phyloP scores from a whole-genome alignment of 2,113 vertebrate genomes.

The Lepus timidus region DNA sequence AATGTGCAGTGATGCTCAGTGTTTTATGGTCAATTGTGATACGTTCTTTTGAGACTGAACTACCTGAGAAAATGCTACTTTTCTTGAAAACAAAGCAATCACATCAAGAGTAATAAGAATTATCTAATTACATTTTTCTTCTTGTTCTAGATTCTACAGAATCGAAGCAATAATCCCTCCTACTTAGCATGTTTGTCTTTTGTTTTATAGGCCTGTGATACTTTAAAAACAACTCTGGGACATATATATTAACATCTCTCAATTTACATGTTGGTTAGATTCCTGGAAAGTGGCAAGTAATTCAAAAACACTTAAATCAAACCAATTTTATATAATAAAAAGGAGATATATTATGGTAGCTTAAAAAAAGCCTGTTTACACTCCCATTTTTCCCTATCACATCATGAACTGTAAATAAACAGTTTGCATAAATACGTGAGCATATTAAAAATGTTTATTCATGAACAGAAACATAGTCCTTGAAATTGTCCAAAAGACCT shows the following conservation, averaged over 20 bases:
- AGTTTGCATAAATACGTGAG: slow-evolving; percentile 64
- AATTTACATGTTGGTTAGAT: slow-evolving; percentile 74
- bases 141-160: slow-evolving; percentile 45
- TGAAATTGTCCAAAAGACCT: slow-evolving; percentile 21
- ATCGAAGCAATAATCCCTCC: slow-evolving; percentile 36
- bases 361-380: slow-evolving; percentile 26
- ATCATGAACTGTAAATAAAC: slow-evolving; percentile 65
- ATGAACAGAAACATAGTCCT: slow-evolving; percentile 45
- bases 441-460: slow-evolving; percentile 66
- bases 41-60: slow-evolving; percentile 7
- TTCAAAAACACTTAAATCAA: slow-evolving; percentile 75
- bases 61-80: slow-evolving; percentile 44
- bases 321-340: slow-evolving; percentile 71
- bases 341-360: slow-evolving; percentile 10
- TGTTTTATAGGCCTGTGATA: slow-evolving; percentile 57
- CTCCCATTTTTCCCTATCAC: slow-evolving; percentile 25
- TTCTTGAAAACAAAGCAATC: slow-evolving; percentile 1
- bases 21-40: slow-evolving; percentile 9
- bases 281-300: slow-evolving; percentile 77
- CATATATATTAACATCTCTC: slow-evolving; percentile 76
- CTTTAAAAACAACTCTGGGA: slow-evolving; percentile 67
- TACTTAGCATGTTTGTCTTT: slow-evolving; percentile 64
- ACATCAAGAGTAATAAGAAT: slow-evolving; percentile 53
- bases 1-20: background rate
- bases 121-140: slow-evolving; percentile 52